Evolutionary conservation across 2,888 invertebrate species (phyloP), one percentile per base, ranked within the genome.

Genomic region (Sialis fuliginosa): DNA sequence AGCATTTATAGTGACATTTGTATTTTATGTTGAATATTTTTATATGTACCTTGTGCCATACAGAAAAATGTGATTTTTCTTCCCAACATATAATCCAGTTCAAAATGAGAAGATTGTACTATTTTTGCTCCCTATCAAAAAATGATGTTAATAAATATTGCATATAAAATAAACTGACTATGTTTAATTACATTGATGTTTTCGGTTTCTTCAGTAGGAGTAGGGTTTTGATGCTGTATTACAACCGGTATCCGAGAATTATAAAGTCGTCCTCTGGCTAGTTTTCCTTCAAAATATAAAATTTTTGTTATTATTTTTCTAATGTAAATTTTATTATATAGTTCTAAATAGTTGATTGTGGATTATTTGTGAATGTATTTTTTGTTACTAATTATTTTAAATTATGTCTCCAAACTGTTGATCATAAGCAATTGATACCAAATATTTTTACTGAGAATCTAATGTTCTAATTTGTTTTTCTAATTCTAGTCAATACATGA

Each of bases 31-130:
- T 37, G 12, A n/a, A 37, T 37, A 37, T 10, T 7, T 6, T 37
- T 22, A 22, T 22, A 22, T 22, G 4, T 59, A 63, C 66, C 83
- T 56, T 69, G 68, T 0, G 83, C 82, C 70, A 79, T 77, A 57
- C 83, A 84, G 58, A 82, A 78, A 58, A 84, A 79, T 5, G 80
- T 75, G 34, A 84, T 79, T 62, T 83, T 84, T 50, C 83, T 71
- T 9, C 83, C 83, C 33, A 84, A 65, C 70, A 79, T 76, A 59
- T 80, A 81, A 55, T 79, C 79, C 54, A 78, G 64, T 59, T 81
- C 80, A 60, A 81, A 81, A 57, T 81, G 80, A 7, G 81, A 81
- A 2, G 79, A 69, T 58, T 79, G 76, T 1, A 75, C 70, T 44
- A 81, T 81, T 58, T 70, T 73, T n/a, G 81, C 81, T 8, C 79